Percentiles rank a stretch among this genome's conserved stretches.
phyloP scores from a whole-genome alignment of 2,888 invertebrate genomes.

The Melipona beecheii region DNA sequence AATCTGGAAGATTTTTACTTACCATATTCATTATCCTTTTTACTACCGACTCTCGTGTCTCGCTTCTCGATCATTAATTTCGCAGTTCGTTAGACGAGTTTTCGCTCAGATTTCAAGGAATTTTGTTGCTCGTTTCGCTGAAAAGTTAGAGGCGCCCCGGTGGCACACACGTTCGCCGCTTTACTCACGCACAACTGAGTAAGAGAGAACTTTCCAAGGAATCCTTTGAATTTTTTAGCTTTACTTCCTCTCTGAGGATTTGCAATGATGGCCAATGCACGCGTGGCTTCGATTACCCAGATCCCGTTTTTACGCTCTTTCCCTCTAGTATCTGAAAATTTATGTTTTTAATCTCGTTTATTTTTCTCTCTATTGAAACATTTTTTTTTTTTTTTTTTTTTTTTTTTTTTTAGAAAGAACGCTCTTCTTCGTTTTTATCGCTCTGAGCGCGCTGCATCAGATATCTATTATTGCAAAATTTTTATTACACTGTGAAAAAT shows the following conservation, averaged over 20 bases:
- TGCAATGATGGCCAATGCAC: neutral
- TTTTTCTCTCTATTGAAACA: too few relatives aligned
- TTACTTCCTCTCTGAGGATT: neutral
- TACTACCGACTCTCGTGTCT: neutral
- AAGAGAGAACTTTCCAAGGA: neutral
- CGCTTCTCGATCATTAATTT: constrained; percentile 6
- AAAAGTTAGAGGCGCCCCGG: neutral
- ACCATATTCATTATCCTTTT: too few relatives aligned
- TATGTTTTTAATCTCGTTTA: neutral
- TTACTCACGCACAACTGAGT: neutral
- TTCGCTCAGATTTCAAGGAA: neutral
- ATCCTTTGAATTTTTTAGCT: neutral
- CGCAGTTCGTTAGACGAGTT: constrained; percentile 20
- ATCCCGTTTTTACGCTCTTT: neutral
- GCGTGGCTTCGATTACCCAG: neutral
- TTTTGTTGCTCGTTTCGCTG: neutral
- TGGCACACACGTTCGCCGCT: neutral
- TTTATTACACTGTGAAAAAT: neutral
- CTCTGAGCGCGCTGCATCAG: neutral
- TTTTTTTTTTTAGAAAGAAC: neutral
- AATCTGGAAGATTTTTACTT: too few relatives aligned
- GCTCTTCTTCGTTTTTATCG: neutral
- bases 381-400: neutral
- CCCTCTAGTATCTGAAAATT: neutral
- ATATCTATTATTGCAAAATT: constrained; percentile 2